Conservation (phyloP, 1,140 invertebrate species). For the Aphaenogaster floridana region DNA sequence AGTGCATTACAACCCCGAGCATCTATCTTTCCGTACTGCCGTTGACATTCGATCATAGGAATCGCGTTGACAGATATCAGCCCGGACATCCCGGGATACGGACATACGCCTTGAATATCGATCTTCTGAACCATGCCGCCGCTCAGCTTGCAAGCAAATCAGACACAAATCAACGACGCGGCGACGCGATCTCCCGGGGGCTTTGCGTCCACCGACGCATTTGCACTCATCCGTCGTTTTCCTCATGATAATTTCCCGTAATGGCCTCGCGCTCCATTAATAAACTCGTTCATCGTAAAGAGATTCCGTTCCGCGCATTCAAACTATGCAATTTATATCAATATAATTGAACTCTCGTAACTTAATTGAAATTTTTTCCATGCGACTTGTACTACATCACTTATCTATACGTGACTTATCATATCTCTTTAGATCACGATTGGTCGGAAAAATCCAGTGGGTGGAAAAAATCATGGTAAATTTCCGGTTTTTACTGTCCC, state of each 20-base stretch:
- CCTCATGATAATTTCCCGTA: conserved; percentile 37
- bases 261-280: conserved; percentile 2
- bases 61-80: conserved; percentile 38
- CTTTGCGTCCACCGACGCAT: conserved; percentile 23
- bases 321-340: background rate
- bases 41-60: conserved; percentile 36
- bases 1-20: background rate
- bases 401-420: background rate
- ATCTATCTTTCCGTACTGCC: background rate
- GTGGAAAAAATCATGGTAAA: too few relatives aligned
- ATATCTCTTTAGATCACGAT: background rate
- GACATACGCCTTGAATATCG: conserved; percentile 47
- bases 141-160: conserved; percentile 51
- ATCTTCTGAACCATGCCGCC: conserved; percentile 29
- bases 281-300: conserved; percentile 2
- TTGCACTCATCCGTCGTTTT: conserved; percentile 39
- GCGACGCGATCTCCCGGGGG: conserved; percentile 45
- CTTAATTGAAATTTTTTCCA: background rate
- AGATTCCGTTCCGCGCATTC: conserved; percentile 1
- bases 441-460: too few relatives aligned
- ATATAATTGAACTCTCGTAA: conserved; percentile 2
- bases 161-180: conserved; percentile 51
- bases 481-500: too few relatives aligned
- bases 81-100: conserved; percentile 7
- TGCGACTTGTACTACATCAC: background rate